These are phyloP conservation scores for Drosophila algonquin DNA, from an alignment of 2,888 invertebrate genomes.

Conservation along the genomic window DNA sequence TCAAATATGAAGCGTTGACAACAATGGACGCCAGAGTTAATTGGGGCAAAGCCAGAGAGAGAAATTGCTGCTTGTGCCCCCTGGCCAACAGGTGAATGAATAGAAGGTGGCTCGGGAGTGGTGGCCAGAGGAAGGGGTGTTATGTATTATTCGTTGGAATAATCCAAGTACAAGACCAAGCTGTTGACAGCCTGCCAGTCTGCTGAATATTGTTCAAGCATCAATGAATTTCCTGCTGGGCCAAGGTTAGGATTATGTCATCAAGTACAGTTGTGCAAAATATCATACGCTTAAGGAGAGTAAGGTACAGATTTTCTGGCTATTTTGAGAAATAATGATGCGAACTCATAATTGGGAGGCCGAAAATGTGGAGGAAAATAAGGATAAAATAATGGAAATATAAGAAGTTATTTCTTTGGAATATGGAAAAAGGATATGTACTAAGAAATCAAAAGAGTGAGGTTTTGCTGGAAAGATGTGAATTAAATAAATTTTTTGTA, in stretches of 20 bases:
- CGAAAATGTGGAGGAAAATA: no score
- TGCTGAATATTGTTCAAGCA: conserved; percentile 13
- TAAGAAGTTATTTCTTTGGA: no score
- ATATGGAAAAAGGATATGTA: no score
- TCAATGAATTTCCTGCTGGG: conserved; percentile 1
- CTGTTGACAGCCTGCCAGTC: conserved; percentile 17
- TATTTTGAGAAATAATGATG: not conserved
- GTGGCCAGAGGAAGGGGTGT: conserved; percentile 5
- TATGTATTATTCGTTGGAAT: conserved; percentile 22
- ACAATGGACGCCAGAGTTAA: conserved; percentile 61
- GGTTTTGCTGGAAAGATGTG: no score
- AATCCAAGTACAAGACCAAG: conserved; percentile 10
- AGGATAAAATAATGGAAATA: no score
- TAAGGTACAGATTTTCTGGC: not conserved
- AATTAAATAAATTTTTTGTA: no score
- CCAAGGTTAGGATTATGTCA: conserved; percentile 1
- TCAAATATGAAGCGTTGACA: conserved; percentile 46
- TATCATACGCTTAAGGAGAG: not conserved
- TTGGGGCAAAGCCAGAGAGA: conserved; percentile 52
- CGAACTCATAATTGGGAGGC: not conserved
- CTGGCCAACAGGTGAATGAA: conserved; percentile 13
- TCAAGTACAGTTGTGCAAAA: not conserved
- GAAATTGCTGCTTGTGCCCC: conserved; percentile 20
- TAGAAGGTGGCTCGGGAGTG: not conserved
- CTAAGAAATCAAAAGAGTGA: no score